A percentile compares a stretch with the other conserved stretches of the same genome.
Conservation (phyloP, 2,888 invertebrate genomes). For the Selenia dentaria region DNA sequence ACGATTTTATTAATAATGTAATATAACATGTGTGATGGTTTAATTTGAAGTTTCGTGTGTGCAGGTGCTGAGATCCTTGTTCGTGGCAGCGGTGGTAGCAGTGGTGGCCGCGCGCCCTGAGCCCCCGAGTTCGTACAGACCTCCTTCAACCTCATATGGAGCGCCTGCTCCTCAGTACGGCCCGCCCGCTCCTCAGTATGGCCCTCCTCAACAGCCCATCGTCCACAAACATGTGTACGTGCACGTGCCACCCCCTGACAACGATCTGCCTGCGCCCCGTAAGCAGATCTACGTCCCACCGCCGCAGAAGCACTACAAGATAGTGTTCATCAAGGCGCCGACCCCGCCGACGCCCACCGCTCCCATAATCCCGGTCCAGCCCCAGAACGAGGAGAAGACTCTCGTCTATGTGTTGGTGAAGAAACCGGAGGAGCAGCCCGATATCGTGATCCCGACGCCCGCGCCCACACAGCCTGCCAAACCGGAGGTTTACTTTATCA, state of each 20-base stretch:
- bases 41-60: slow-evolving; percentile 51
- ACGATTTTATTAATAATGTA: too few relatives aligned
- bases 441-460: slow-evolving; percentile 90
- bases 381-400: slow-evolving; percentile 95
- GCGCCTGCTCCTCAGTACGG: slow-evolving; percentile 88
- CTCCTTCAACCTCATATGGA: slow-evolving; percentile 78
- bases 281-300: slow-evolving; percentile 79
- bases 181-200: slow-evolving; percentile 88
- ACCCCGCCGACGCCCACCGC: slow-evolving; percentile 86
- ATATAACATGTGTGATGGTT: slow-evolving; percentile 26
- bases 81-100: slow-evolving; percentile 69
- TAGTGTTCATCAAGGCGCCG: slow-evolving; percentile 92
- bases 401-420: slow-evolving; percentile 94
- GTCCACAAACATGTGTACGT: slow-evolving; percentile 96
- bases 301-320: slow-evolving; percentile 93
- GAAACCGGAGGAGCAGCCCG: slow-evolving; percentile 94
- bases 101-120: slow-evolving; percentile 81
- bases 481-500: slow-evolving; percentile 96
- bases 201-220: slow-evolving; percentile 89
- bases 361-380: slow-evolving; percentile 87
- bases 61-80: slow-evolving; percentile 75
- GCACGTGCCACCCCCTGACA: slow-evolving; percentile 95
- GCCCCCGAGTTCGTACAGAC: slow-evolving; percentile 84
- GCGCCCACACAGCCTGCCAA: slow-evolving; percentile 94
- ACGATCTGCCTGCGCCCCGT: slow-evolving; percentile 88